A percentile compares a stretch with the other conserved stretches of the same genome.
Conservation (phyloP, 2,113 vertebrate species). For the Corynorhinus townsendii region DNA sequence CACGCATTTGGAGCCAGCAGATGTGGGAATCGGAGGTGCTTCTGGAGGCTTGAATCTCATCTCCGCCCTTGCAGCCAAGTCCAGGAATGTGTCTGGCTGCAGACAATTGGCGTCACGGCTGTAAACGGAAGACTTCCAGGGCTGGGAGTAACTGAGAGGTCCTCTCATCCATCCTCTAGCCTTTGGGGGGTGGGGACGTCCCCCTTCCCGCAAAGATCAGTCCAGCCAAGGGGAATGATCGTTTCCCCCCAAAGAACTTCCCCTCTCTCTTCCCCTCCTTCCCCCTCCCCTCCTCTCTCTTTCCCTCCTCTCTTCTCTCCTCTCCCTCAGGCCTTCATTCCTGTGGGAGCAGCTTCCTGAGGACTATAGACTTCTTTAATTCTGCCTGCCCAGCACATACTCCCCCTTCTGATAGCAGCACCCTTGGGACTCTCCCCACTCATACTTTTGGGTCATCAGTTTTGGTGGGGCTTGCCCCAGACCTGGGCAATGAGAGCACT, state of each 20-base stretch:
- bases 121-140: conserved; percentile 2
- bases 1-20: not conserved
- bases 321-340: not conserved
- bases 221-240: not conserved
- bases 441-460: not conserved
- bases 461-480: not conserved
- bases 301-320: not conserved
- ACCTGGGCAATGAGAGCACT: not conserved
- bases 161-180: conserved; percentile 8
- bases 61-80: not conserved
- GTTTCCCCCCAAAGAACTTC: not conserved
- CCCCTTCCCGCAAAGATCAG: not conserved
- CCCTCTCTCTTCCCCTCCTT: not conserved
- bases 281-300: too few species aligned
- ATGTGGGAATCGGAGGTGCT: not conserved
- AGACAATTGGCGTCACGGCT: conserved; percentile 47
- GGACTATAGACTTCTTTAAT: not conserved
- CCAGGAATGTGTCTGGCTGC: conserved; percentile 65
- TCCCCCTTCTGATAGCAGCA: fast-evolving
- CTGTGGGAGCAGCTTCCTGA: not conserved
- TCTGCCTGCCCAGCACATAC: fast-evolving
- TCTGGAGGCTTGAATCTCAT: not conserved
- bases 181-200: not conserved
- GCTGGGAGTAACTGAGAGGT: conserved; percentile 15
- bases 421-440: not conserved